phyloP scores from a whole-genome alignment of 2,113 vertebrate genomes.

The Arizona elegans region DNA sequence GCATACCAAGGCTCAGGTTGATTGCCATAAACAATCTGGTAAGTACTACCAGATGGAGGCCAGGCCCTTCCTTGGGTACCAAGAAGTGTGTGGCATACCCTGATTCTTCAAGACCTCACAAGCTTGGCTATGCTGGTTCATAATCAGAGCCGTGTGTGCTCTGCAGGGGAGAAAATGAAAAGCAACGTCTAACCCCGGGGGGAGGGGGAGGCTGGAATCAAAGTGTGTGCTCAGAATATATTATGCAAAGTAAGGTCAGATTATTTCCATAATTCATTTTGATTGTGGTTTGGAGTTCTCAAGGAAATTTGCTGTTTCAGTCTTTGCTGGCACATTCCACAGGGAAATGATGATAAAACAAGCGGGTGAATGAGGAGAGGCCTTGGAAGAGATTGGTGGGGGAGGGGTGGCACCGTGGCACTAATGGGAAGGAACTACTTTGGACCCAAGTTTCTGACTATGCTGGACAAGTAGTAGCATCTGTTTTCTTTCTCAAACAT shows the following conservation, averaged over 20 bases:
- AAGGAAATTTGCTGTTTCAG: neutral
- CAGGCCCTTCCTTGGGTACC: neutral
- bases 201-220: neutral
- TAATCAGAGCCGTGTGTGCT: constrained; percentile 21
- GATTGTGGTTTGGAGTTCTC: constrained; percentile 7
- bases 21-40: constrained; percentile 15
- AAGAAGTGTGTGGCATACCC: neutral
- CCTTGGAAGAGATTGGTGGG: neutral
- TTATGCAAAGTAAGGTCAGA: constrained; percentile 21
- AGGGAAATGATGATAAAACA: neutral
- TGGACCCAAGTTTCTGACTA: neutral
- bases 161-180: constrained; percentile 2
- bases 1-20: neutral
- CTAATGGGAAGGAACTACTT: too few relatives aligned
- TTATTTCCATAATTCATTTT: constrained; percentile 24
- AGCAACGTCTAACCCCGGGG: neutral
- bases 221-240: constrained; percentile 25
- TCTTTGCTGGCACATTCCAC: neutral
- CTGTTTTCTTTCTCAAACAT: neutral
- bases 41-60: constrained; percentile 7
- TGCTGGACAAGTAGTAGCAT: neutral
- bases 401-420: too few relatives aligned
- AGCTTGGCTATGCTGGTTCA: constrained; percentile 1
- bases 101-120: neutral
- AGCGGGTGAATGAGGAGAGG: neutral